Percentiles rank a stretch among this genome's conserved stretches.
Evolutionary conservation across 2,888 invertebrate species (phyloP).

Genomic region (Eupelmus urozonus): DNA sequence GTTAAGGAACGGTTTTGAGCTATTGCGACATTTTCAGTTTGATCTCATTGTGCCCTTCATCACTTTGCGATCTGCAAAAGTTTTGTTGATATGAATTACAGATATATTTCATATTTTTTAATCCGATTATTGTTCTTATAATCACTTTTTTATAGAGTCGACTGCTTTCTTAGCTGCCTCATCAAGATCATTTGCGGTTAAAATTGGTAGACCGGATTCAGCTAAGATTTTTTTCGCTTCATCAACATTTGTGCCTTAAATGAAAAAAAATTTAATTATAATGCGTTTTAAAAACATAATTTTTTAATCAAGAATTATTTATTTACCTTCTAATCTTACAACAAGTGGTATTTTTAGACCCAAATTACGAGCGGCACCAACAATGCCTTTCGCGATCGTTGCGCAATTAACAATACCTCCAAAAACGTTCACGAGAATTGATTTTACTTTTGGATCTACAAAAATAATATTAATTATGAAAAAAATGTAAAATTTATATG

Average conservation of each 20-base stretch:
- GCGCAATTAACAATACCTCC: conserved; percentile 99
- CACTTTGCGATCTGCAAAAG: conserved; percentile 57
- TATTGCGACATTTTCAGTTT: conserved; percentile 59
- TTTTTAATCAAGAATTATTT: too few relatives aligned
- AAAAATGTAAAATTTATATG: conserved; percentile 28
- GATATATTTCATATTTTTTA: conserved; percentile 30
- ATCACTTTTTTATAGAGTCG: conserved; percentile 57
- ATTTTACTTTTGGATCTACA: conserved; percentile 92
- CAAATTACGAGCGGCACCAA: conserved; percentile 90
- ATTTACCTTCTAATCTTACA: conserved; percentile 93
- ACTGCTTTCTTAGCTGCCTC: conserved; percentile 96
- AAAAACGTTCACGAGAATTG: conserved; percentile 98
- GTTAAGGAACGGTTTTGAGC: conserved; percentile 28
- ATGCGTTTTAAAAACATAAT: neutral
- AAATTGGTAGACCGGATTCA: conserved; percentile 90
- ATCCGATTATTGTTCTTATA: conserved; percentile 46
- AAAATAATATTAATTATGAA: conserved; percentile 68
- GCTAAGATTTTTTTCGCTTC: conserved; percentile 90
- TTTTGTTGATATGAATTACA: conserved; percentile 40
- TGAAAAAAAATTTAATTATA: neutral
- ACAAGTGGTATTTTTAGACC: conserved; percentile 92
- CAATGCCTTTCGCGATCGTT: conserved; percentile 96
- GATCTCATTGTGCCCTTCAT: conserved; percentile 48
- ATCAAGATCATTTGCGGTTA: conserved; percentile 91
- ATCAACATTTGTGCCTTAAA: conserved; percentile 78